Base-by-base conservation (phyloP, 2,888 invertebrate genomes). In the Ptychoptera albimana region DNA sequence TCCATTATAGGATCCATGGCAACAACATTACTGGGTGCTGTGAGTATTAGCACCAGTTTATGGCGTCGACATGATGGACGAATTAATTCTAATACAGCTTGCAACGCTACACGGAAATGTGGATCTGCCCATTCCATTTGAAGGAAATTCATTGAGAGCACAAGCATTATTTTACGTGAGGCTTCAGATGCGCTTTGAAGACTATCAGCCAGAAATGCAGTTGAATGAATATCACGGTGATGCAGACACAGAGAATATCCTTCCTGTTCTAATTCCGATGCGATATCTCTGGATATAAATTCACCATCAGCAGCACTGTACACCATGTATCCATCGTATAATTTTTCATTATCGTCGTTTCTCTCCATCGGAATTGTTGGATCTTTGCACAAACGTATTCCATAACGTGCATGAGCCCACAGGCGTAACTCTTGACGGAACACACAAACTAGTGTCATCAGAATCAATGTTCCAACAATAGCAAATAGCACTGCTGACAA, bases 311-410 rank as follows among this genome's bases (percentile, higher is more conserved):
- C 75, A 53, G 78, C 77, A 62, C 82, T 82, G 69, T 89, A 89
- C 50, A 85, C 79, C 60, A 91, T 75, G 68, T 89, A 89, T 47
- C 86, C 87, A 62, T 91, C 89, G 65, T 83, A 88, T 9, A 83
- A 71, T 55, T 82, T 77, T 58, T 80, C 80, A 64, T 70, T 55
- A n/a, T 47, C 47, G 30, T 47, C 47, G 12, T 23, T 35, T 12
- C 34, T 42, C 34, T 42, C 42, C 16, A 15, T 11, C 34, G 34
- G 42, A 9, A 23, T 15, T 1, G 15, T 11, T 16, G 15, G 12
- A n/a, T 43, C 43, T 66, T 79, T 78, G 58, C 82, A 80, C 51
- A 85, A 68, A 48, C 85, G 71, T 35, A 85, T 73, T 39, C 85
- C 85, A 62, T 82, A 85, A 55, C 75, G 78, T 42, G 82, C 76